Conservation (phyloP, 1,140 invertebrate genomes). For the Brachionus koreanus region DNA sequence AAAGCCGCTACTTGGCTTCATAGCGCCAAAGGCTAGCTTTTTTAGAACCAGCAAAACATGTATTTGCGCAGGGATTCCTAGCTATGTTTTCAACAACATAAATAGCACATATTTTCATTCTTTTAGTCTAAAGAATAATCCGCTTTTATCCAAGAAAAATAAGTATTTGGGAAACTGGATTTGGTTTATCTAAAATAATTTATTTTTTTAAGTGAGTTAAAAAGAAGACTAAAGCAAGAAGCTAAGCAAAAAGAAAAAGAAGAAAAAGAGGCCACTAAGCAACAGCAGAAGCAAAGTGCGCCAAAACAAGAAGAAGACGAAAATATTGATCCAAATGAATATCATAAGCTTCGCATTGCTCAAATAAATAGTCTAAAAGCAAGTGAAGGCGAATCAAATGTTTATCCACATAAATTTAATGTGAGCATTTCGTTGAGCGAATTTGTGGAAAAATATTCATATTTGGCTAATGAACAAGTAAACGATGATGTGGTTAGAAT, state of each 20-base stretch:
- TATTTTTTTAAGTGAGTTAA: conserved; percentile 71
- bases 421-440: conserved; percentile 81
- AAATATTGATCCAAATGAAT: conserved; percentile 77
- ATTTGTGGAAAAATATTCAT: conserved; percentile 80
- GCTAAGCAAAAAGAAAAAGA: conserved; percentile 86
- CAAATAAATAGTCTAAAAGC: background rate
- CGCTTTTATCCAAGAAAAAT: conserved; percentile 18
- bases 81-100: background rate
- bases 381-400: conserved; percentile 52
- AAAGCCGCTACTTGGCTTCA: background rate
- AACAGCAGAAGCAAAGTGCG: background rate
- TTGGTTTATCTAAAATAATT: background rate
- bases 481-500: conserved; percentile 68
- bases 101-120: background rate
- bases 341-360: background rate
- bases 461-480: conserved; percentile 62
- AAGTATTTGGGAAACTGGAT: background rate
- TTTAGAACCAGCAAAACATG: background rate
- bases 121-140: background rate
- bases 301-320: conserved; percentile 64
- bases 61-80: background rate
- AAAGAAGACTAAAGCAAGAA: conserved; percentile 80
- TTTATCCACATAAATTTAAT: conserved; percentile 98
- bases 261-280: conserved; percentile 64
- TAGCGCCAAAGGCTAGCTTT: background rate